Evolutionary conservation across 2,888 invertebrate genomes (phyloP).

Genomic region (Byasa hedistus): DNA sequence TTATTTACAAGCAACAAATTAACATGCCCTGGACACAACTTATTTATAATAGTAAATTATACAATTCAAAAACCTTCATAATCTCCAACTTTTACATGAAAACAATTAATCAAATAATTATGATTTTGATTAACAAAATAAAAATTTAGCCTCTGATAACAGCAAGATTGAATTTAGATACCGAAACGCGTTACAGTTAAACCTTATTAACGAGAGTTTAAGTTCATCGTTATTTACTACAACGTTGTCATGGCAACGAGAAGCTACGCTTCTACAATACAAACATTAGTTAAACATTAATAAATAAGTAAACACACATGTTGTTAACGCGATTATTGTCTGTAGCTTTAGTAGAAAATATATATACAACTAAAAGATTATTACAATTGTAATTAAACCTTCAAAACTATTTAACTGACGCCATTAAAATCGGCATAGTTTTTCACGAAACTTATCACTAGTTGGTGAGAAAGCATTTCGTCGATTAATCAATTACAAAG

Average conservation of each 20-base stretch:
- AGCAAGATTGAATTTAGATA: slow-evolving; percentile 19
- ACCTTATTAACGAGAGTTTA: too few species aligned
- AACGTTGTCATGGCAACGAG: not conserved
- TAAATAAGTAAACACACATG: not conserved
- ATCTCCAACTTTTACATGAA: too few species aligned
- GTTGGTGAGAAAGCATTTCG: too few species aligned
- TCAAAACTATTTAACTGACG: too few species aligned
- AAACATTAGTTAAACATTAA: not conserved
- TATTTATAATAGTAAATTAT: too few species aligned
- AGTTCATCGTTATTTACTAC: too few species aligned
- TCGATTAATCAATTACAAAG: too few species aligned
- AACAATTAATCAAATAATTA: not conserved
- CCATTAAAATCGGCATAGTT: too few species aligned
- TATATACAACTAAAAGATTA: not conserved
- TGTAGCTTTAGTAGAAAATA: not conserved
- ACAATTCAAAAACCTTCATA: too few species aligned
- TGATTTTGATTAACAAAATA: slow-evolving; percentile 11
- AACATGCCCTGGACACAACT: too few species aligned
- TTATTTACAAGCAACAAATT: too few species aligned
- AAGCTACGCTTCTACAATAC: slow-evolving; percentile 3
- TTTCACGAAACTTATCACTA: too few species aligned
- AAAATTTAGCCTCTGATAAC: slow-evolving; percentile 25
- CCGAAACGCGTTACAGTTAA: not conserved
- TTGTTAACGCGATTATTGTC: not conserved
- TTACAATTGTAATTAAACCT: not conserved